Evolutionary conservation across 1,140 invertebrate genomes (phyloP).

Genomic region (Nymphalis io): DNA sequence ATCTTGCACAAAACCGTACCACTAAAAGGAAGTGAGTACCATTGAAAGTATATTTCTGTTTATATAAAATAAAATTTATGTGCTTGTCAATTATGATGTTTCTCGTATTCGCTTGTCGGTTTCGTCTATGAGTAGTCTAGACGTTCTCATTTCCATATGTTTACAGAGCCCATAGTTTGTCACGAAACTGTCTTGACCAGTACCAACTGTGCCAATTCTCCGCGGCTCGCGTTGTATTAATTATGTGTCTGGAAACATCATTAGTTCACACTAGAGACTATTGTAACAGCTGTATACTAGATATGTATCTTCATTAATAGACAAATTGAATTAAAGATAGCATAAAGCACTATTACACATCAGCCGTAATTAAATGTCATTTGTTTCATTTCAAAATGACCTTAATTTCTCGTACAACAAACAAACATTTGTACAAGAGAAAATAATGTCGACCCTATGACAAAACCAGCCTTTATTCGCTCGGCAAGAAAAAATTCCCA

Average conservation of each 20-base stretch:
- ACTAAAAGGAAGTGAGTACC: no score
- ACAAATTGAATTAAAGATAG: constrained; percentile 13
- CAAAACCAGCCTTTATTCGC: constrained; percentile 12
- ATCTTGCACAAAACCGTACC: no score
- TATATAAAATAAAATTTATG: neutral
- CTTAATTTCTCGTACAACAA: neutral
- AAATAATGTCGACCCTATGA: neutral
- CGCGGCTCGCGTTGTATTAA: constrained; percentile 30
- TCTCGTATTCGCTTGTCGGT: constrained; percentile 18
- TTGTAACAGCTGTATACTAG: constrained; percentile 22
- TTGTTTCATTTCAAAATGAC: constrained; percentile 8
- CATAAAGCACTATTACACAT: constrained; percentile 2
- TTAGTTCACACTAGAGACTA: constrained; percentile 25
- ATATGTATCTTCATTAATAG: constrained; percentile 25
- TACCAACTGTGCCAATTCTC: constrained; percentile 34
- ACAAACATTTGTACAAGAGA: constrained; percentile 1
- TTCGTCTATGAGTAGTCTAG: constrained; percentile 34
- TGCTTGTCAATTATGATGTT: neutral
- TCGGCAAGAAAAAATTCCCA: constrained; percentile 18
- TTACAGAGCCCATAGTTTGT: constrained; percentile 26
- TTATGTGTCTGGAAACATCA: constrained; percentile 31
- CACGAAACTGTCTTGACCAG: constrained; percentile 21
- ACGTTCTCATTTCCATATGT: constrained; percentile 31
- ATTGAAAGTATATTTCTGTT: no score
- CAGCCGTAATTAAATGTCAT: neutral